Conservation (phyloP, 2,888 invertebrate species). For the Caenorhabditis becei region DNA sequence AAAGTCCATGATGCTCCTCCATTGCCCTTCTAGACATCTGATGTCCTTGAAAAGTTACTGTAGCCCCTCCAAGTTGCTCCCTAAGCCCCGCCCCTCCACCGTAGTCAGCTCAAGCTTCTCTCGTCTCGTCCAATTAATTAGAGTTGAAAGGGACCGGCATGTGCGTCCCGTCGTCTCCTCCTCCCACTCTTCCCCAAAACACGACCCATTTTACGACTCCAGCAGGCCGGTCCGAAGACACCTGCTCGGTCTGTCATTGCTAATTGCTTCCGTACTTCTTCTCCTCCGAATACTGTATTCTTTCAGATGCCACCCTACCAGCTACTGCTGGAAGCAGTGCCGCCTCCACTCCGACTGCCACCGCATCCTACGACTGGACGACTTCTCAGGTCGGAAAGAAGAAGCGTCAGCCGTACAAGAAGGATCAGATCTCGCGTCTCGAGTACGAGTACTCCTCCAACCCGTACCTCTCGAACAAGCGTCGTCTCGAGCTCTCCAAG, state of each 20-base stretch:
- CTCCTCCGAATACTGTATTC: neutral
- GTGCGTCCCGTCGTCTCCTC: conserved; percentile 9
- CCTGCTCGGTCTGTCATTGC: conserved; percentile 31
- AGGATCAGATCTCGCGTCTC: conserved; percentile 47
- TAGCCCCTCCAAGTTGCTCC: neutral
- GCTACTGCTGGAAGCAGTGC: conserved; percentile 26
- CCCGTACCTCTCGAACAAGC: conserved; percentile 34
- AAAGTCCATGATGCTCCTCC: too few species aligned
- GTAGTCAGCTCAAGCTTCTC: conserved; percentile 14
- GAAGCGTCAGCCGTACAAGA: conserved; percentile 52
- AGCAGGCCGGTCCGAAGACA: conserved; percentile 16
- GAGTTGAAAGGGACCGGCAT: conserved; percentile 57
- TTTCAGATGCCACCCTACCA: conserved; percentile 13
- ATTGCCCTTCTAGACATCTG: too few species aligned
- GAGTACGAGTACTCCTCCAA: conserved; percentile 46
- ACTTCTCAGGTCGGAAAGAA: conserved; percentile 37
- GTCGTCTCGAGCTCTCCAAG: conserved; percentile 81
- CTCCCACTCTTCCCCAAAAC: conserved; percentile 11
- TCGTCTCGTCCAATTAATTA: conserved; percentile 43
- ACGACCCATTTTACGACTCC: conserved; percentile 42
- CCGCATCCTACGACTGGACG: conserved; percentile 15
- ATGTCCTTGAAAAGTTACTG: too few species aligned
- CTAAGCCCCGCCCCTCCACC: conserved; percentile 22
- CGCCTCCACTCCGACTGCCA: conserved; percentile 17
- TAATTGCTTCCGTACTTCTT: neutral